A percentile compares a stretch with the other conserved stretches of the same genome.
Conservation (phyloP, 2,888 invertebrate species). For the Caenorhabditis zanzibari region DNA sequence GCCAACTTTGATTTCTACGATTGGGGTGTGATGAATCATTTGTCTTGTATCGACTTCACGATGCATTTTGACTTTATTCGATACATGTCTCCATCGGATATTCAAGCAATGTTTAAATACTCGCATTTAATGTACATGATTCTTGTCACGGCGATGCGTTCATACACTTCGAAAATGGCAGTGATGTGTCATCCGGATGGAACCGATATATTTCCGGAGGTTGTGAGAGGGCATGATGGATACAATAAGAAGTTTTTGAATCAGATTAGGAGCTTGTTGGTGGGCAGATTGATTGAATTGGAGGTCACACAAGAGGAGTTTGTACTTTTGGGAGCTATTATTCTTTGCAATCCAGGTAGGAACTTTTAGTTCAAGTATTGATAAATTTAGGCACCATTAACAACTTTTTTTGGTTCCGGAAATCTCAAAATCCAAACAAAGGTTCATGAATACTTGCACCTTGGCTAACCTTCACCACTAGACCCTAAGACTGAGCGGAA, state of each 20-base stretch:
- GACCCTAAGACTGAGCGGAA: too few relatives aligned
- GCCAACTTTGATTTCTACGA: neutral
- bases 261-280: neutral
- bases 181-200: slow-evolving; percentile 31
- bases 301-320: slow-evolving; percentile 10
- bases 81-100: neutral
- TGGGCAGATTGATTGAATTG: neutral
- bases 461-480: too few relatives aligned
- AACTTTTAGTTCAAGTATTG: neutral
- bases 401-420: neutral
- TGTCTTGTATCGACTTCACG: slow-evolving; percentile 13
- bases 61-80: neutral
- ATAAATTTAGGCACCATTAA: neutral
- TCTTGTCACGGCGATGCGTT: slow-evolving; percentile 14
- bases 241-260: slow-evolving; percentile 7
- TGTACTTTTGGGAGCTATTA: slow-evolving; percentile 4
- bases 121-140: slow-evolving; percentile 22
- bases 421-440: too few relatives aligned
- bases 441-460: too few relatives aligned
- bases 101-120: neutral
- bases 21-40: slow-evolving; percentile 33
- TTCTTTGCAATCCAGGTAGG: slow-evolving; percentile 25
- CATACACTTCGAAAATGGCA: neutral
- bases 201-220: slow-evolving; percentile 14
- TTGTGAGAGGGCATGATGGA: neutral